Evolutionary conservation across 2,113 vertebrate species (phyloP).

Genomic region (Pollimyrus isidori): DNA sequence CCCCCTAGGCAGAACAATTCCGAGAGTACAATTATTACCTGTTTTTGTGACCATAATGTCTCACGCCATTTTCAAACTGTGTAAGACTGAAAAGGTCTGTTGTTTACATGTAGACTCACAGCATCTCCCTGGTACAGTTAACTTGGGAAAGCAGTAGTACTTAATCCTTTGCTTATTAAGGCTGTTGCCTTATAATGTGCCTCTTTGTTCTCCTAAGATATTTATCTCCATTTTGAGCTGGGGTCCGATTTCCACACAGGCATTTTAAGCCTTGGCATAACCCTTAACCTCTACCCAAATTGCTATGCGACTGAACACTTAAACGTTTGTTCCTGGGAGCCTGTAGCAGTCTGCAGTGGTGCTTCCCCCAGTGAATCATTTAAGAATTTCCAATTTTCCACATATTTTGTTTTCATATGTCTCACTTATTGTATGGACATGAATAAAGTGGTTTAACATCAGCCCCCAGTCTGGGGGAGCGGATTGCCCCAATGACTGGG

Average conservation of each 20-base stretch:
- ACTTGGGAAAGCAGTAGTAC: background rate
- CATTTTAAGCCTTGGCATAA: background rate
- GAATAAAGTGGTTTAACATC: background rate
- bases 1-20: background rate
- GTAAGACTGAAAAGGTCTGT: background rate
- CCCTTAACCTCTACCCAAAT: background rate
- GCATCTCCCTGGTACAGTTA: background rate
- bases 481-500: background rate
- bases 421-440: background rate
- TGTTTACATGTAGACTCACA: background rate
- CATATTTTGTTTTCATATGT: background rate
- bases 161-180: conserved; percentile 3
- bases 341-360: background rate
- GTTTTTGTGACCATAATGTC: background rate
- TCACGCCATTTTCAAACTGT: background rate
- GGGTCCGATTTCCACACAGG: background rate
- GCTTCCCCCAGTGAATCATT: background rate
- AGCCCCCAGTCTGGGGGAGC: background rate
- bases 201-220: background rate
- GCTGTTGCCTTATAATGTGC: background rate
- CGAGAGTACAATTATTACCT: background rate
- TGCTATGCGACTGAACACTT: background rate
- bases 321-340: background rate
- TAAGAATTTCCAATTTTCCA: background rate
- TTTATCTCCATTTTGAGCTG: background rate